These are phyloP conservation scores for Poeciliopsis gracilis DNA, from an alignment of 2,797 vertebrate species.

Conservation along the genomic window DNA sequence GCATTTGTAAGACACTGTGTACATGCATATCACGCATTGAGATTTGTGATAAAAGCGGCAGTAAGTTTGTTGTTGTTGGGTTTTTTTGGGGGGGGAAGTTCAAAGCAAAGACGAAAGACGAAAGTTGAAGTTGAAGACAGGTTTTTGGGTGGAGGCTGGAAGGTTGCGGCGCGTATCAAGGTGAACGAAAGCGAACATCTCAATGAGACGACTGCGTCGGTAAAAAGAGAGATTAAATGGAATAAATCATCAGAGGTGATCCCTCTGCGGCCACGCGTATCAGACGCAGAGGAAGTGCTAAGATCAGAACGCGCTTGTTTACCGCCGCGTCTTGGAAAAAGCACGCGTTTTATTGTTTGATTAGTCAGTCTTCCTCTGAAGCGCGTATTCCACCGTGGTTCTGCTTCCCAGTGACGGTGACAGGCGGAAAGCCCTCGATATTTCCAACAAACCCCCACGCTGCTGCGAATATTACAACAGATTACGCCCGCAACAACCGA, in stretches of 20 bases:
- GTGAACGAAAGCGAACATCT: constrained; percentile 17
- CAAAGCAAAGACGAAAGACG: constrained; percentile 31
- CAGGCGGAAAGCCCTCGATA: constrained; percentile 34
- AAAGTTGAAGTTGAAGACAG: constrained; percentile 16
- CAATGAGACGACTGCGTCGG: background rate
- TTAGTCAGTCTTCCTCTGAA: constrained; percentile 45
- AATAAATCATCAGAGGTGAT: constrained; percentile 64
- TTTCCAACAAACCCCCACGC: constrained; percentile 1
- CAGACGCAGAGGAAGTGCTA: constrained; percentile 23
- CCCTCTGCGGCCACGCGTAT: constrained; percentile 40
- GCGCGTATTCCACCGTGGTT: constrained; percentile 27
- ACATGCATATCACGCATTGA: constrained; percentile 1
- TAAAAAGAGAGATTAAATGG: constrained; percentile 44
- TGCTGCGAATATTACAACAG: constrained; percentile 7
- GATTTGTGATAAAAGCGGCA: constrained; percentile 1
- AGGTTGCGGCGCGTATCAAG: constrained; percentile 32
- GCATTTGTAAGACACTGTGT: background rate
- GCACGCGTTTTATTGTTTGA: constrained; percentile 1
- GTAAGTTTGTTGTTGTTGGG: background rate
- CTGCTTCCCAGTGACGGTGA: constrained; percentile 25
- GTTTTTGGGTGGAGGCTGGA: constrained; percentile 5
- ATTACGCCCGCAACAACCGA: constrained; percentile 14
- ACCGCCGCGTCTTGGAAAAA: constrained; percentile 18
- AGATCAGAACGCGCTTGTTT: constrained; percentile 52
- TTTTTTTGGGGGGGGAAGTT: constrained; percentile 6